Evolutionary conservation across 2,888 invertebrate genomes (phyloP).

Genomic region (Heliconius aoede): DNA sequence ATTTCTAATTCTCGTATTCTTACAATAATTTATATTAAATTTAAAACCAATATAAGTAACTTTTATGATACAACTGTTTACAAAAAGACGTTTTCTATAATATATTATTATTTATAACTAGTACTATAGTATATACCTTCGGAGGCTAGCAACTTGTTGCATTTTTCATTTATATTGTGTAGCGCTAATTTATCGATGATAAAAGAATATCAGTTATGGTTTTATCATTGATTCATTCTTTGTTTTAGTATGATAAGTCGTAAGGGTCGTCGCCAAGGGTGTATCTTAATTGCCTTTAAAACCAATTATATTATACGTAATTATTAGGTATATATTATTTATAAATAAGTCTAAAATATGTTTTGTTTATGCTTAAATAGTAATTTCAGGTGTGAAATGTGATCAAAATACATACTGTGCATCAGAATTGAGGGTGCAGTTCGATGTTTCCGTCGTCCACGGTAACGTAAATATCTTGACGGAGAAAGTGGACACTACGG

Average conservation of each 20-base stretch:
- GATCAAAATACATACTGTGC: slow-evolving; percentile 70
- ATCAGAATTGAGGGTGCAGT: slow-evolving; percentile 66
- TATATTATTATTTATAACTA: neutral
- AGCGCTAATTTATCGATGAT: neutral
- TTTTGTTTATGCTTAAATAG: slow-evolving; percentile 25
- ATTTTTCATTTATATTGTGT: slow-evolving; percentile 1
- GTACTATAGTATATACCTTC: neutral
- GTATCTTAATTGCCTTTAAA: neutral
- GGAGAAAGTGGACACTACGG: slow-evolving; percentile 52
- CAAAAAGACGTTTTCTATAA: neutral
- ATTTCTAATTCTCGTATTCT: neutral
- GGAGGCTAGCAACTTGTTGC: neutral
- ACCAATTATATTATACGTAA: neutral
- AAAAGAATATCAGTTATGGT: neutral
- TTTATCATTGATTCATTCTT: slow-evolving; percentile 30
- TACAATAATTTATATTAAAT: neutral
- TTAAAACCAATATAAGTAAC: neutral
- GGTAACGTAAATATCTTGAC: slow-evolving; percentile 55
- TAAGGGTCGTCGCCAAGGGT: slow-evolving; percentile 29
- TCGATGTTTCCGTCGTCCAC: slow-evolving; percentile 55
- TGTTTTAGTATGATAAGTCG: slow-evolving; percentile 15
- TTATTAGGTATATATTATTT: neutral
- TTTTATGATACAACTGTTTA: neutral
- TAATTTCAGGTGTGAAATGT: slow-evolving; percentile 43
- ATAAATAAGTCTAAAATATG: neutral